Evolutionary conservation across 2,888 invertebrate genomes (phyloP), one percentile per base, ranked within the genome.

Genomic region (Sesia apiformis): DNA sequence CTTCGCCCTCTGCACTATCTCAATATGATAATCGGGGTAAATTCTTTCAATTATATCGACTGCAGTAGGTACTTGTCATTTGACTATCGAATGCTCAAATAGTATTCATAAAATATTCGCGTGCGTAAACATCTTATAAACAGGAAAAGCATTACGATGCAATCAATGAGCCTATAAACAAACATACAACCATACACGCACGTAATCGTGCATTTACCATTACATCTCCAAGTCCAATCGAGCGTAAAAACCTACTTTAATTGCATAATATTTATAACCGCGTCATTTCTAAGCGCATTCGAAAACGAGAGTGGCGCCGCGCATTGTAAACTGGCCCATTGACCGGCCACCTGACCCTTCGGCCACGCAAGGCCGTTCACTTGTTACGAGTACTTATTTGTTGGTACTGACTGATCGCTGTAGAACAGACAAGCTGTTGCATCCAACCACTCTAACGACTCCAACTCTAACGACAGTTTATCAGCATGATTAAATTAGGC

Each of bases 271-370:
- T 46, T 46, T 46, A 46, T 23, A 23, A n/a, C 46, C n/a, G 46
- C 46, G 4, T 46, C 46, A 46, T 46, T 46, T n/a, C 46, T 46
- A 46, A 46, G 59, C 59, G 60, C 61, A 64, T 63, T 72, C 63
- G 76, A 79, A 82, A 81, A 63, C 64, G 78, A 81, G 76, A 82
- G 81, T 79, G 62, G 58, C 55, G 57, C 51, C 7, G 7, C 42
- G 57, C 58, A 69, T 65, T 72, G 71, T 69, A 69, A 77, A 70
- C 69, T 76, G 74, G 80, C 76, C 80, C 83, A 77, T 67, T 79
- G 83, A 80, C 81, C 82, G 78, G 53, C 62, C 67, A 69, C 65
- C 71, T 82, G 82, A 82, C 80, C 81, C 81, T 76, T 70, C 57
- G 50, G 46, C 46, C 61, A 60, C 59, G 73, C 84, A 84, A 85